phyloP scores from a whole-genome alignment of 2,797 vertebrate genomes.

The Vireo griseus region DNA sequence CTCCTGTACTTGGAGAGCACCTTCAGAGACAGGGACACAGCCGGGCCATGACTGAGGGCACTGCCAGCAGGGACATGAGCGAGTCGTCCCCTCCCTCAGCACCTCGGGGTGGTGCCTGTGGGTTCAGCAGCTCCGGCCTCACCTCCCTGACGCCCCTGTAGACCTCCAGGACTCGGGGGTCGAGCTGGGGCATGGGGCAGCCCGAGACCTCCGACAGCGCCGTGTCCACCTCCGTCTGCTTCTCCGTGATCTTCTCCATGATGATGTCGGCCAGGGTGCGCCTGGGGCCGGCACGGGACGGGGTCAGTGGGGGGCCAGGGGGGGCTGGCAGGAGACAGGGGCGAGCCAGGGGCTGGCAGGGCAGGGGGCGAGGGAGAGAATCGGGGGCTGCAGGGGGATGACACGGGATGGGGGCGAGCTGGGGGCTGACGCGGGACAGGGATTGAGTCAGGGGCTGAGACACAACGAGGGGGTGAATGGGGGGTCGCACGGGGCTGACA shows the following conservation, averaged over 20 bases:
- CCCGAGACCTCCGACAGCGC: conserved; percentile 90
- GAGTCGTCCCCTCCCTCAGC: neutral
- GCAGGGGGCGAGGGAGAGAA: rapidly evolving
- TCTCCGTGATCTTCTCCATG: conserved; percentile 98
- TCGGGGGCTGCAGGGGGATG: rapidly evolving
- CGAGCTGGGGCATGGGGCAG: conserved; percentile 85
- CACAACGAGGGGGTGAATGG: rapidly evolving
- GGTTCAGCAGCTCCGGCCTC: neutral
- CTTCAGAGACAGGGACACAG: conserved; percentile 55
- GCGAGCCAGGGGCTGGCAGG: too few species aligned
- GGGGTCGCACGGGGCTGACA: neutral
- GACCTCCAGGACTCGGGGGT: conserved; percentile 88
- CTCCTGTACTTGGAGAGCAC: conserved; percentile 94
- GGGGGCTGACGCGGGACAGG: neutral
- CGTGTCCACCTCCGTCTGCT: conserved; percentile 93
- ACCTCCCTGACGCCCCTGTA: conserved; percentile 93
- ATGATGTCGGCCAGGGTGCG: conserved; percentile 94
- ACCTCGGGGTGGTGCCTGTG: rapidly evolving
- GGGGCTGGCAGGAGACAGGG: neutral
- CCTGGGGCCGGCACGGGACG: conserved; percentile 49
- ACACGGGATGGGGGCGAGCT: neutral
- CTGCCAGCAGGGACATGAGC: neutral
- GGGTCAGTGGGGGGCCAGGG: rapidly evolving
- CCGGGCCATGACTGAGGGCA: rapidly evolving
- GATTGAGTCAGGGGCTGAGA: neutral